Conservation (phyloP, 2,888 invertebrate species). For the Omphaloscelis lunosa region DNA sequence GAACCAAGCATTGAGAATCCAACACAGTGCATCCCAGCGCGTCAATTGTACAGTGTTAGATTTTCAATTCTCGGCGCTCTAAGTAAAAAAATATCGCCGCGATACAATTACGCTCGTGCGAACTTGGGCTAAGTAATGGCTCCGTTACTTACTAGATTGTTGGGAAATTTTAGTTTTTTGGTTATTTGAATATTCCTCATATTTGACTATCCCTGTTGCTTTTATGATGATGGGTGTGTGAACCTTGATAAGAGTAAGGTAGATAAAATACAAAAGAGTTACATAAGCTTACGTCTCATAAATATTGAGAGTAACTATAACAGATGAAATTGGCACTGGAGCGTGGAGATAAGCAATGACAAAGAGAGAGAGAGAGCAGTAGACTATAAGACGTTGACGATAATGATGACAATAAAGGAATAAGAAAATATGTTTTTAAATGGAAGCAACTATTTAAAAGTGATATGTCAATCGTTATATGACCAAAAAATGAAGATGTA, state of each 20-base stretch:
- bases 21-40: no score
- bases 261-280: not conserved
- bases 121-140: constrained; percentile 17
- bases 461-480: not conserved
- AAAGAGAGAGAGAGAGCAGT: not conserved
- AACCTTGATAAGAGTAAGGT: not conserved
- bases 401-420: not conserved
- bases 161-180: constrained; percentile 28
- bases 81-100: no score
- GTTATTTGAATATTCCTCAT: constrained; percentile 34
- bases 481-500: not conserved
- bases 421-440: not conserved
- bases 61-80: no score
- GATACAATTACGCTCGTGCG: no score
- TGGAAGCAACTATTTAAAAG: not conserved
- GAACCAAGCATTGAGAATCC: no score
- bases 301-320: not conserved
- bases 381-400: not conserved
- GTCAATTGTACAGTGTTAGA: no score
- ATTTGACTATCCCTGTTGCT: constrained; percentile 12
- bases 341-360: not conserved
- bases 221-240: not conserved
- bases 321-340: not conserved
- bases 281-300: not conserved
- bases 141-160: constrained; percentile 18